A percentile compares a stretch with the other conserved stretches of the same genome.
phyloP scores from a whole-genome alignment of 2,113 vertebrate species.

The Taurulus bubalis region DNA sequence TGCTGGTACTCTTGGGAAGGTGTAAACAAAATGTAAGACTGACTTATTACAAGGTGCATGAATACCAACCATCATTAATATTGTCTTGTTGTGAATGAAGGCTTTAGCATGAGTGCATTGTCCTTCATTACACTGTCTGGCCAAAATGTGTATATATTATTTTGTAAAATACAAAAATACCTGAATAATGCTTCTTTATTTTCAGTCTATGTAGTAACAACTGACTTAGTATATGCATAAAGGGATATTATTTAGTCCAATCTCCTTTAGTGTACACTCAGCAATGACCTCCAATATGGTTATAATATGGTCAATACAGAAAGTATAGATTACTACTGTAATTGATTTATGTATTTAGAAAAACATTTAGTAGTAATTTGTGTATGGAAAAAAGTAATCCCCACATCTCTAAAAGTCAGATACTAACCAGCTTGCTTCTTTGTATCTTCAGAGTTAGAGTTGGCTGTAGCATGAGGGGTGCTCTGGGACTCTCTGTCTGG shows the following conservation, averaged over 20 bases:
- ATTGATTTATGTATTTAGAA: neutral
- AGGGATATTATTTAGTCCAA: neutral
- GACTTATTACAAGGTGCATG: neutral
- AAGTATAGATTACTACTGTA: neutral
- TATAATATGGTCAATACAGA: neutral
- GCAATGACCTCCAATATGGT: neutral
- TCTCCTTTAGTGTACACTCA: neutral
- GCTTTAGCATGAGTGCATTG: neutral
- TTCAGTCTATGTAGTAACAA: neutral
- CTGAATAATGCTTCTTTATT: constrained; percentile 3
- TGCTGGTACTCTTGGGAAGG: neutral
- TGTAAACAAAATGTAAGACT: neutral
- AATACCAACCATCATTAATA: constrained; percentile 17
- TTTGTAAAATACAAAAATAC: neutral
- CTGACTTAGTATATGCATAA: neutral
- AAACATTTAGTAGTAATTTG: neutral
- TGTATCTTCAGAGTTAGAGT: constrained; percentile 84
- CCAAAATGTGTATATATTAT: constrained; percentile 15
- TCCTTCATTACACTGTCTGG: constrained; percentile 1
- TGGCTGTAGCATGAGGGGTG: constrained; percentile 74
- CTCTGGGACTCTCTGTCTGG: constrained; percentile 88
- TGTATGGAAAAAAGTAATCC: neutral
- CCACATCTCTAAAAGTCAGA: neutral
- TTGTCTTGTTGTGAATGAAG: constrained; percentile 18
- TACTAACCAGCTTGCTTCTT: constrained; percentile 92